Evolutionary conservation across 2,797 vertebrate species (phyloP).

Genomic region (Oreochromis grahami): DNA sequence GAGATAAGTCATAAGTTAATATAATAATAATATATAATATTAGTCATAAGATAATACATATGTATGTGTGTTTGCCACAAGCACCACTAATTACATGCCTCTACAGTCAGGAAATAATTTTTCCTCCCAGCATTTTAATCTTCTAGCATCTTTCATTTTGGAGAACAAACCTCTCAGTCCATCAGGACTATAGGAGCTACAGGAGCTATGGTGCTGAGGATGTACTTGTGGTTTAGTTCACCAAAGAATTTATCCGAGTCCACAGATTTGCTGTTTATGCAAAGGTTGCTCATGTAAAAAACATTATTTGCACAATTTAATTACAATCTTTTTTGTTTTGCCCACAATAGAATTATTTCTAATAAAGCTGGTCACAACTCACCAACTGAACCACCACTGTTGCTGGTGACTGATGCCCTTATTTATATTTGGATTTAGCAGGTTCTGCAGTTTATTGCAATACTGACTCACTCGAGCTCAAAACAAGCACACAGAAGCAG

Average conservation of each 20-base stretch:
- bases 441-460: neutral
- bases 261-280: neutral
- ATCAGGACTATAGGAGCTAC: neutral
- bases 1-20: neutral
- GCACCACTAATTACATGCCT: neutral
- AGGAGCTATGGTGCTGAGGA: neutral
- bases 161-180: neutral
- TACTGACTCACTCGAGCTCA: neutral
- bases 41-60: neutral
- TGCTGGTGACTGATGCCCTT: neutral
- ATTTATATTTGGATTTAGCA: neutral
- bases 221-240: neutral
- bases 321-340: neutral
- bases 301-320: neutral
- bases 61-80: neutral
- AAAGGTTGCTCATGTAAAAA: neutral
- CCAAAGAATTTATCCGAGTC: neutral
- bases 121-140: accelerated
- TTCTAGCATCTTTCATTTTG: neutral
- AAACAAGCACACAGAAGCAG: neutral
- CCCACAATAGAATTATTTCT: neutral
- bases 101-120: neutral
- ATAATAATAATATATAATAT: neutral
- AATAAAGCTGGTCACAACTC: neutral
- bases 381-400: neutral